A percentile compares a stretch with the other conserved stretches of the same genome.
Evolutionary conservation across 2,888 invertebrate genomes (phyloP).

Genomic region (Dynastes tityus): DNA sequence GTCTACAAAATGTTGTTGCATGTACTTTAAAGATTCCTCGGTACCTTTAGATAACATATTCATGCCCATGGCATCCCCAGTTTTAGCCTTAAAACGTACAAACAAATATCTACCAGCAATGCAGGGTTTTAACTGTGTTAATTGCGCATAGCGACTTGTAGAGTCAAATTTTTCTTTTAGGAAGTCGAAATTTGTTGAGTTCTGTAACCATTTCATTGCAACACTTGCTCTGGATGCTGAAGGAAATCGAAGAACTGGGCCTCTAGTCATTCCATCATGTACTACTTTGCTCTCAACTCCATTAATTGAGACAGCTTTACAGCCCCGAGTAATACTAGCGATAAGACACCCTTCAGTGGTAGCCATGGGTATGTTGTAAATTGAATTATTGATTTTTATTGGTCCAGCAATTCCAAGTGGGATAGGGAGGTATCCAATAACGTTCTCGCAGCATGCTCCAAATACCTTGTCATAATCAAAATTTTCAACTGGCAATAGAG

Average conservation of each 20-base stretch:
- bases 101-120: slow-evolving; percentile 92
- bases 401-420: slow-evolving; percentile 98
- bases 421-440: slow-evolving; percentile 95
- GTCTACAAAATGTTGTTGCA: slow-evolving; percentile 84
- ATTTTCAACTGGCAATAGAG: slow-evolving; percentile 82
- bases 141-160: slow-evolving; percentile 91
- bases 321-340: slow-evolving; percentile 97
- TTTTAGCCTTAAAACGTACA: slow-evolving; percentile 92
- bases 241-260: slow-evolving; percentile 93
- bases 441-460: slow-evolving; percentile 98
- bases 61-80: slow-evolving; percentile 99
- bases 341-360: slow-evolving; percentile 99
- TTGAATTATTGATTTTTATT: slow-evolving; percentile 84
- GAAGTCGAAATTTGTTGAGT: slow-evolving; percentile 81
- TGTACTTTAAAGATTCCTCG: slow-evolving; percentile 86
- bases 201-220: slow-evolving; percentile 89
- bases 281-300: slow-evolving; percentile 91
- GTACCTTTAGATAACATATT: slow-evolving; percentile 99
- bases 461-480: slow-evolving; percentile 73
- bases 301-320: slow-evolving; percentile 85
- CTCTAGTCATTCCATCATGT: slow-evolving; percentile 97
- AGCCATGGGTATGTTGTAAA: slow-evolving; percentile 95
- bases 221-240: slow-evolving; percentile 83
- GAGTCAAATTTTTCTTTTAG: slow-evolving; percentile 92
- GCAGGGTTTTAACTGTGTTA: slow-evolving; percentile 86